Percentiles rank a stretch among this genome's conserved stretches.
Evolutionary conservation across 2,888 invertebrate genomes (phyloP).

Genomic region (Mesochorus sp.): DNA sequence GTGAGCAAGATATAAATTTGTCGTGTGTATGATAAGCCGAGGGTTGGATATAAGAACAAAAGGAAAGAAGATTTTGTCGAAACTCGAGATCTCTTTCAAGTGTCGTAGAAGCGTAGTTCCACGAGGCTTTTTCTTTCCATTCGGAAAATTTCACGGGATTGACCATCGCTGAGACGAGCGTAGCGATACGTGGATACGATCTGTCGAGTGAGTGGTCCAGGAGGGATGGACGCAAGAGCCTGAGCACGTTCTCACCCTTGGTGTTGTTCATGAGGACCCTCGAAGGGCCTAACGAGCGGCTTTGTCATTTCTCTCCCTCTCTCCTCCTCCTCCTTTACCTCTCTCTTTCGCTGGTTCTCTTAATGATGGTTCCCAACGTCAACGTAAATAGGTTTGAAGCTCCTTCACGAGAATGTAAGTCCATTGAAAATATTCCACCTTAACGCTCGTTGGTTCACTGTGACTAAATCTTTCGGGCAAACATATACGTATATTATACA

Average conservation of each 20-base stretch:
- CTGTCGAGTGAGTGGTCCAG: constrained; percentile 64
- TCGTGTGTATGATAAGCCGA: no score
- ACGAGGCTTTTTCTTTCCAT: constrained; percentile 44
- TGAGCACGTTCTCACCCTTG: constrained; percentile 82
- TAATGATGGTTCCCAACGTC: constrained; percentile 76
- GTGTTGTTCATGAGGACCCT: constrained; percentile 80
- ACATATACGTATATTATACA: no score
- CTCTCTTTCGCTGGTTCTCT: constrained; percentile 65
- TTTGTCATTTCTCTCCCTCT: constrained; percentile 79
- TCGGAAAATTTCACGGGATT: constrained; percentile 66
- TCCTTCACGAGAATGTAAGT: constrained; percentile 27
- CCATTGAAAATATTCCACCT: constrained; percentile 11
- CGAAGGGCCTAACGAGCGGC: constrained; percentile 81
- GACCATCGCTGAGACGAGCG: constrained; percentile 68
- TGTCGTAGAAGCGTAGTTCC: constrained; percentile 6
- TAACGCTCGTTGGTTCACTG: constrained; percentile 14
- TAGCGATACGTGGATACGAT: constrained; percentile 63
- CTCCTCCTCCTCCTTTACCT: constrained; percentile 60
- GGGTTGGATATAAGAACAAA: constrained; percentile 9
- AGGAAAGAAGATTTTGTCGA: not conserved
- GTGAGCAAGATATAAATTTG: no score
- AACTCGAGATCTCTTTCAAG: constrained; percentile 37
- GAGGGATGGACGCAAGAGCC: constrained; percentile 69
- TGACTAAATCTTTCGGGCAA: constrained; percentile 28
- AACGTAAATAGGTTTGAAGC: constrained; percentile 68